Conservation (phyloP, 2,888 invertebrate species). For the Timandra comae region DNA sequence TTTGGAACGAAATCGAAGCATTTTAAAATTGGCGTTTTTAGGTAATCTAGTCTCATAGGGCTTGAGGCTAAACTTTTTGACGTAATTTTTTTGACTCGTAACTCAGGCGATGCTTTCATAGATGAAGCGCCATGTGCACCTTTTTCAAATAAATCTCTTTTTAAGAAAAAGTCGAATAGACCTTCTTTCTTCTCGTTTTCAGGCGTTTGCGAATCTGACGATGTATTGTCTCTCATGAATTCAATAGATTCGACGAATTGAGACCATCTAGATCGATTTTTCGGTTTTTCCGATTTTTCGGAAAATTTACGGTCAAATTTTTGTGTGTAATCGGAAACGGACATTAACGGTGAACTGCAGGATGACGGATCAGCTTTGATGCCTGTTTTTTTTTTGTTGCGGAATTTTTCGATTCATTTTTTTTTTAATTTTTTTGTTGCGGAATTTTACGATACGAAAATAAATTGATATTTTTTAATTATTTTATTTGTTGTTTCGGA, state of each 20-base stretch:
- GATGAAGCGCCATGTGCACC: slow-evolving; percentile 26
- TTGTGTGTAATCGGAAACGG: slow-evolving; percentile 45
- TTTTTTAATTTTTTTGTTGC: too few relatives aligned
- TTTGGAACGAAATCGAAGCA: slow-evolving; percentile 55
- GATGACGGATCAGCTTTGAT: slow-evolving; percentile 25
- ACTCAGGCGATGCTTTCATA: slow-evolving; percentile 18
- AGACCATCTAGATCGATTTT: slow-evolving; percentile 40
- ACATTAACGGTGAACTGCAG: slow-evolving; percentile 41
- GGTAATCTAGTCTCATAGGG: slow-evolving; percentile 39
- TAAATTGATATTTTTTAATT: too few relatives aligned
- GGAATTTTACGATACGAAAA: too few relatives aligned
- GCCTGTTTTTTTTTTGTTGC: background rate
- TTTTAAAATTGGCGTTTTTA: slow-evolving; percentile 37
- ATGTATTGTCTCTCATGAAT: slow-evolving; percentile 34
- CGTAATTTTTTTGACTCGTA: slow-evolving; percentile 14
- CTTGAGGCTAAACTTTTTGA: slow-evolving; percentile 50
- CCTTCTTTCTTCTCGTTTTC: slow-evolving; percentile 33
- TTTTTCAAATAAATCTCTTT: slow-evolving; percentile 31
- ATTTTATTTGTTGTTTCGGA: too few relatives aligned
- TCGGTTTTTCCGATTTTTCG: slow-evolving; percentile 10
- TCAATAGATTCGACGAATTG: slow-evolving; percentile 53
- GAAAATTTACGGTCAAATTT: slow-evolving; percentile 9
- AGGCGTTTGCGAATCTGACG: slow-evolving; percentile 35
- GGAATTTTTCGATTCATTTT: too few relatives aligned
- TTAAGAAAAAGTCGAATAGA: slow-evolving; percentile 41